Evolutionary conservation across 2,797 vertebrate species (phyloP), one percentile per base, ranked within the genome.

Genomic region (Chelonia mydas): DNA sequence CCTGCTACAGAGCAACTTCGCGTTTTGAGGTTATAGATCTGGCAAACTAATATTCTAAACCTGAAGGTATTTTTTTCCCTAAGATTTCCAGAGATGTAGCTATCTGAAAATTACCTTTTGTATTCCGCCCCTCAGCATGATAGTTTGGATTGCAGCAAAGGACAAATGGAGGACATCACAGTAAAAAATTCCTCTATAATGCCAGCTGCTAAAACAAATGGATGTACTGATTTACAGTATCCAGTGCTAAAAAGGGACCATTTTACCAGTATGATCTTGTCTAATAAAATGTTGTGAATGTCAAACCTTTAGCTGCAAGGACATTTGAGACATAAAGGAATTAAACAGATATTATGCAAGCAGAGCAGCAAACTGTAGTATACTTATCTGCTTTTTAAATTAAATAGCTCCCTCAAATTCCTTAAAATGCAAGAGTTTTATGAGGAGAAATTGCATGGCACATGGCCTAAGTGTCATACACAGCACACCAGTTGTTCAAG

Each of bases 81-180:
- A 82, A 95, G 81, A 57, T 96, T 81, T 97, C 21, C 77, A 91
- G 92, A 96, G 85, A 96, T 93, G 33, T 21, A 91, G 82, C 93
- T 97, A 61, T 95, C 90, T 95, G 88, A 95, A 98, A 97, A 97
- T 94, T 96, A 94, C 89, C 90, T 97, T 95, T 97, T 92, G 59
- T 90, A 47, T 92, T 95, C 61, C 90, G 81, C 53, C 50, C 54
- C 91, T 93, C 76, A 90, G 85, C 83, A 49, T 74, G 93, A 88
- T 81, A 94, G 84, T 90, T 96, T 90, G 94, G 83, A 95, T 90
- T 97, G 84, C 93, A 94, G 31, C n/a, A 95, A 87, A 97, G 97
- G 97, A 97, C 97, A 95, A 89, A 72, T 91, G 81, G 91, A 98
- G 97, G 97, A 96, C 88, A 78, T 82, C 80, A 68, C 17, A 94